phyloP scores from a whole-genome alignment of 2,888 invertebrate genomes.

The Drosophila emarginata region DNA sequence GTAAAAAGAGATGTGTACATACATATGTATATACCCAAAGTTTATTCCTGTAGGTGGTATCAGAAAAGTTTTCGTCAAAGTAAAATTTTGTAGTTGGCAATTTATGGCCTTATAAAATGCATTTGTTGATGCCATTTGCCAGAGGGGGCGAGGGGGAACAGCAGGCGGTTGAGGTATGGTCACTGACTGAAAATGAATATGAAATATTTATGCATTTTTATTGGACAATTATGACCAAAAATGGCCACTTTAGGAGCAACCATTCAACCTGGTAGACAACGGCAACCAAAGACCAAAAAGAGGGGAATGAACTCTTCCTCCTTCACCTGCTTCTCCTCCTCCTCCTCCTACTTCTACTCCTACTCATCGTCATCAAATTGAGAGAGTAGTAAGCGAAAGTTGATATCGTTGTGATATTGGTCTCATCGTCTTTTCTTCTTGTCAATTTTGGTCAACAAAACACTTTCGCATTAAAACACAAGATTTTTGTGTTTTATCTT shows the following conservation, averaged over 20 bases:
- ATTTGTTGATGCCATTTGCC: background rate
- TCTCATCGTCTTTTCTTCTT: background rate
- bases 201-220: conserved; percentile 17
- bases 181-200: conserved; percentile 1
- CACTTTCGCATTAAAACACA: conserved; percentile 17
- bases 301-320: conserved; percentile 3
- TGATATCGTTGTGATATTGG: background rate
- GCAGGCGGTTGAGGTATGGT: background rate
- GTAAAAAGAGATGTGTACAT: too few relatives aligned
- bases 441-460: conserved; percentile 17
- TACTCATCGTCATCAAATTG: background rate
- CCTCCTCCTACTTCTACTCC: background rate
- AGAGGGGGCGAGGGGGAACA: background rate
- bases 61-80: background rate
- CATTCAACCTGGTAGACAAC: conserved; percentile 11
- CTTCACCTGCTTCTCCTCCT: background rate
- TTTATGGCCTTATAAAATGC: conserved; percentile 8
- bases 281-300: background rate
- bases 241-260: background rate
- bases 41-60: background rate
- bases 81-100: background rate
- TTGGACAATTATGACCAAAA: conserved; percentile 11
- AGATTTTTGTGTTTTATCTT: conserved; percentile 8
- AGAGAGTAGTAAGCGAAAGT: conserved; percentile 8
- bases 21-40: background rate